Base-by-base conservation (phyloP, 2,113 vertebrate species). In the Pyrgilauda ruficollis region DNA sequence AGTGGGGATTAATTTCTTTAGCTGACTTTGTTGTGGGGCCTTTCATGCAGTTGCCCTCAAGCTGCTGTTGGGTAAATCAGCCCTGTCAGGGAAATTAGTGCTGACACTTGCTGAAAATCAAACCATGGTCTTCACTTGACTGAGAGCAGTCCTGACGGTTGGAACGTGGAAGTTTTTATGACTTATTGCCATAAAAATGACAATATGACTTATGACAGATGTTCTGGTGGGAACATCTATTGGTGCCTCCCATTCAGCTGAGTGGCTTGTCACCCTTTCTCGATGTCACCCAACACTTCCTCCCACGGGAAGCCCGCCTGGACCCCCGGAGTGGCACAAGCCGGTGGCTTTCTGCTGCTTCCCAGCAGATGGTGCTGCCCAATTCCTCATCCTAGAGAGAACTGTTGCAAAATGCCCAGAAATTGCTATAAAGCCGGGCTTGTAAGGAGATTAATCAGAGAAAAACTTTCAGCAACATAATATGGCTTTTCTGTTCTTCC, bases 351-450 rank as follows among this genome's bases (percentile, higher is more conserved):
- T 93, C 94, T 94, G 66, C 70, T 70, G 69, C 66, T 88, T 92
- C 93, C 96, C 96, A 89, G 94, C 90, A 96, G 96, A 93, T 97
- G 96, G 94, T 91, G 95, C 95, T 96, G 88, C 96, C 87, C 56
- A 58, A 22, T 80, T 72, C 76, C 19, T 67, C 61, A 30, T 77
- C 56, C 58, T 24, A 30, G 18, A 27, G 19, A 76, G 50, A 20
- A 9, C 0, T 0, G 9, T 7, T 84, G 33, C 49, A 81, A 68
- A 68, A 52, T 11, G 56, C 73, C 12, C 0, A 2, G 77, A 20
- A 81, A 81, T 37, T 24, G 17, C 3, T 8, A n/a, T 62, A 21
- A 77, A 85, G 66, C 63, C 31, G 11, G 53, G 49, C 16, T 49
- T 69, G 61, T 39, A 15, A 59, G 33, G 62, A 49, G 55, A 59